phyloP scores from a whole-genome alignment of 1,140 invertebrate species.

The Panonychus citri region DNA sequence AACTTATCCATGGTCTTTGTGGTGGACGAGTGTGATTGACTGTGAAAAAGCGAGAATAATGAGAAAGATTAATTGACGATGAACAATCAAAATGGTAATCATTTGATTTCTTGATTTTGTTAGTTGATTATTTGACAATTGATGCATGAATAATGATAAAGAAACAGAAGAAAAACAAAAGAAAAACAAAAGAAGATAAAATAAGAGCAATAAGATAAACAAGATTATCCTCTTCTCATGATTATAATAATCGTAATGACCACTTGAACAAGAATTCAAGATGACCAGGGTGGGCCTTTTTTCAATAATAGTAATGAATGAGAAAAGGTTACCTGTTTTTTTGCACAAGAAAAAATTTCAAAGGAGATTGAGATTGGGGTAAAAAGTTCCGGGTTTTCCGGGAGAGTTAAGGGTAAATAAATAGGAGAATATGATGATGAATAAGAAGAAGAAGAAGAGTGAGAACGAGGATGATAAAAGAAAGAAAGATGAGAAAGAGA shows the following conservation, averaged over 20 bases:
- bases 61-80: not conserved
- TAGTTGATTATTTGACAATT: too few species aligned
- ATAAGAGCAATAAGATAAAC: too few species aligned
- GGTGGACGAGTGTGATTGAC: conserved; percentile 66
- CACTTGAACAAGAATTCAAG: not conserved
- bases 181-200: not conserved
- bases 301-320: not conserved
- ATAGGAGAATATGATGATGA: conserved; percentile 6
- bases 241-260: not conserved
- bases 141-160: not conserved
- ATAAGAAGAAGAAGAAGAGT: too few species aligned
- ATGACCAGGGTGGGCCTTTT: not conserved
- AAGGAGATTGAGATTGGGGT: conserved; percentile 27
- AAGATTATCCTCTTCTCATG: not conserved
- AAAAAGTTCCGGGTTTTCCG: conserved; percentile 21
- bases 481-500: conserved; percentile 10
- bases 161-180: not conserved
- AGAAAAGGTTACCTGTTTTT: not conserved
- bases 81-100: too few species aligned
- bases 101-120: too few species aligned
- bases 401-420: conserved; percentile 13
- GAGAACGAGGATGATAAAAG: conserved; percentile 10
- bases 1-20: conserved; percentile 73
- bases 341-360: not conserved
- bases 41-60: conserved; percentile 32